phyloP scores from a whole-genome alignment of 1,140 invertebrate species.

The Anagrus nilaparvatae region DNA sequence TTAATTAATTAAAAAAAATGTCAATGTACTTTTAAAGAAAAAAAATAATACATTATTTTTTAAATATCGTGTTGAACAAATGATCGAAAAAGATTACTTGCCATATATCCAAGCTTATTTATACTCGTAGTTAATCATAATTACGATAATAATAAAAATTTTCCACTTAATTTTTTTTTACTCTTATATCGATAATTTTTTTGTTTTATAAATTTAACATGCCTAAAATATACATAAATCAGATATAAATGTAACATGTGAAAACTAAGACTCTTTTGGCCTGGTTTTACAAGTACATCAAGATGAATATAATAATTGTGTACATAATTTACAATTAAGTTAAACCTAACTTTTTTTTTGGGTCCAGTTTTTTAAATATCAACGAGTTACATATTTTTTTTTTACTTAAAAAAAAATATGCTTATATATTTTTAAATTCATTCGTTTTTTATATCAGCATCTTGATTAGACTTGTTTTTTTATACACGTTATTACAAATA shows the following conservation, averaged over 20 bases:
- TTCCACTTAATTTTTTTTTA: slow-evolving; percentile 33
- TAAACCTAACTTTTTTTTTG: no score
- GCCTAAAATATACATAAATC: slow-evolving; percentile 38
- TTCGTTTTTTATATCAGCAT: slow-evolving; percentile 24
- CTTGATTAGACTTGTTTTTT: slow-evolving; percentile 28
- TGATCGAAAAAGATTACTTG: no score
- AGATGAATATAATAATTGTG: no score
- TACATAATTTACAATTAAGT: no score
- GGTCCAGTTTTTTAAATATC: no score
- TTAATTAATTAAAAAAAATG: no score
- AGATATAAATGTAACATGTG: slow-evolving; percentile 33
- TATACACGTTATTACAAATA: slow-evolving; percentile 27
- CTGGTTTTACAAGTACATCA: slow-evolving; percentile 25
- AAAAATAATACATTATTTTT: no score
- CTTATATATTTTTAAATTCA: slow-evolving; percentile 25
- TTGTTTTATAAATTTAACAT: slow-evolving; percentile 40
- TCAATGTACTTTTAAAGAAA: no score
- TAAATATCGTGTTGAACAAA: no score
- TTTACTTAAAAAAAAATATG: slow-evolving; percentile 21
- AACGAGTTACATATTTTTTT: no score
- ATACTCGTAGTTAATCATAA: slow-evolving; percentile 33
- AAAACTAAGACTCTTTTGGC: slow-evolving; percentile 30
- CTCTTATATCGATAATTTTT: slow-evolving; percentile 34
- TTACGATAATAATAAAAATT: slow-evolving; percentile 36
- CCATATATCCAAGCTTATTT: no score